These are phyloP conservation scores for Manis crassicaudata DNA, from an alignment of 2,797 vertebrate species.

Conservation along the genomic window DNA sequence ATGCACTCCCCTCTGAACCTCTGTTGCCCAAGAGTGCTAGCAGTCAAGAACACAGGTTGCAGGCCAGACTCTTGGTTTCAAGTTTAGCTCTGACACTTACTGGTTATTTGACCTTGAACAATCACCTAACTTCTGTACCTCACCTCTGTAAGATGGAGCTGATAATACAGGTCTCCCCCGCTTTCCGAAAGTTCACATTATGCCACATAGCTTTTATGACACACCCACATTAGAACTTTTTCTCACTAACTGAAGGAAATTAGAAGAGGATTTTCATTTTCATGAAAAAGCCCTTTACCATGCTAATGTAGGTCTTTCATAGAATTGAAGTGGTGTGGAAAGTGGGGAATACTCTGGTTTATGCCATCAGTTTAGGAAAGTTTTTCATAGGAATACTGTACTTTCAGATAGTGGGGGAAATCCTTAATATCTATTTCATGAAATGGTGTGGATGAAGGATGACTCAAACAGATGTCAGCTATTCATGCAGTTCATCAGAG, in stretches of 20 bases:
- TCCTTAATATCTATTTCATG: neutral
- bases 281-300: neutral
- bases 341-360: neutral
- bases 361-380: neutral
- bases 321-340: neutral
- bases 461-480: neutral
- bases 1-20: neutral
- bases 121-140: neutral
- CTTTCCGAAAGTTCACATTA: neutral
- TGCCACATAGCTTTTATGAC: neutral
- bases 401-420: neutral
- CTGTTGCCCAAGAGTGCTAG: no score
- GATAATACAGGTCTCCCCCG: neutral
- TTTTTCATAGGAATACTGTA: neutral
- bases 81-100: neutral
- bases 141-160: neutral
- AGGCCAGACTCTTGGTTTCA: neutral
- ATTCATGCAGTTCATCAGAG: neutral
- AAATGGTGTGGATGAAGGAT: neutral
- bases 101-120: neutral
- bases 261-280: neutral
- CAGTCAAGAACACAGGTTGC: neutral
- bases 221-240: neutral
- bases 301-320: neutral
- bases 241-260: neutral